Evolutionary conservation across 2,113 vertebrate species (phyloP).

Genomic region (Sclerurus mexicanus): DNA sequence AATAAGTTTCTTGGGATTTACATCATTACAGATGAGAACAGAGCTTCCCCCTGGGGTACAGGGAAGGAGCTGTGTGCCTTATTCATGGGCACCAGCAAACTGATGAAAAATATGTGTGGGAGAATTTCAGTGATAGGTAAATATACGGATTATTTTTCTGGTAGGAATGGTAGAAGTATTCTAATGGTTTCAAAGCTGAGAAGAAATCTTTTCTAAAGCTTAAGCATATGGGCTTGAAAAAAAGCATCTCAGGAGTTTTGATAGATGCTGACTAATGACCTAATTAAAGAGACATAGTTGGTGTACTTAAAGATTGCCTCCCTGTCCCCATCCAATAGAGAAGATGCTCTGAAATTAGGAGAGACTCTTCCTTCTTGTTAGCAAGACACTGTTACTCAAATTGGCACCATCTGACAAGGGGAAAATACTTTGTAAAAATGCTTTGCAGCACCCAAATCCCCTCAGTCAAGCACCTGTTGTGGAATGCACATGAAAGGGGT

Average conservation of each 20-base stretch:
- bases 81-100: not conserved
- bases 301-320: not conserved
- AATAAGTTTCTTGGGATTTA: slow-evolving; percentile 1
- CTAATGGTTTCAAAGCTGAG: not conserved
- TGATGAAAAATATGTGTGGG: not conserved
- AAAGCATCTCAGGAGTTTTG: not conserved
- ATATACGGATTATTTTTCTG: not conserved
- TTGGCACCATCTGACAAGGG: not conserved
- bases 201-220: not conserved
- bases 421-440: not conserved
- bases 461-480: not conserved
- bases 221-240: not conserved
- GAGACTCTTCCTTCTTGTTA: not conserved
- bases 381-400: not conserved
- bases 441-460: not conserved
- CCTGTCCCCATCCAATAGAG: not conserved
- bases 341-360: not conserved
- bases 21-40: not conserved
- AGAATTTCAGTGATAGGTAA: not conserved
- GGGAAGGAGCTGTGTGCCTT: not conserved
- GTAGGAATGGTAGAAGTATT: not conserved
- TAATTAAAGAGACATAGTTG: slow-evolving; percentile 21
- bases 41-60: not conserved
- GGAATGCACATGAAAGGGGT: not conserved
- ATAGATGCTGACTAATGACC: slow-evolving; percentile 16